Conservation (phyloP, 2,888 invertebrate species). For the Meganola albula region DNA sequence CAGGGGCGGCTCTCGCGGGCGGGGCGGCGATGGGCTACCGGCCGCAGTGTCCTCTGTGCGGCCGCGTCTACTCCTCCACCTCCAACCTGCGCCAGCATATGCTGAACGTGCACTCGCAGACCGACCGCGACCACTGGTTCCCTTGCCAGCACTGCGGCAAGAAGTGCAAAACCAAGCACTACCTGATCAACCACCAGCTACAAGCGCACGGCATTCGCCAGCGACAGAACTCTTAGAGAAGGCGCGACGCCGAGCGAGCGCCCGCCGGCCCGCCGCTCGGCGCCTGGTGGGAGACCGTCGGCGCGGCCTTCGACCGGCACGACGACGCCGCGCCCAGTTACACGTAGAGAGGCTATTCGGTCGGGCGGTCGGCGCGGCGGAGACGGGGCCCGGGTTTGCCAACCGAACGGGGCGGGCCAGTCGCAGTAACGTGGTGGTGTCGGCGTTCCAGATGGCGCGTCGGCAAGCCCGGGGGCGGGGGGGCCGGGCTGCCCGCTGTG, state of each 20-base stretch:
- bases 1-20: constrained; percentile 80
- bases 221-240: constrained; percentile 78
- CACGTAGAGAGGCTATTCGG: constrained; percentile 58
- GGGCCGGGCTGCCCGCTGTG: constrained; percentile 84
- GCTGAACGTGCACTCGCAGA: constrained; percentile 85
- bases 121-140: constrained; percentile 83
- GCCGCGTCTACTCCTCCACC: constrained; percentile 83
- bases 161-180: constrained; percentile 86
- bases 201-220: constrained; percentile 86
- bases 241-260: constrained; percentile 53
- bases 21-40: constrained; percentile 75
- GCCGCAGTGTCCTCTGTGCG: constrained; percentile 84
- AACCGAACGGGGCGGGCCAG: constrained; percentile 32
- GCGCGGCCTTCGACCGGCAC: constrained; percentile 20
- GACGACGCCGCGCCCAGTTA: constrained; percentile 32
- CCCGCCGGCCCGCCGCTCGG: constrained; percentile 40
- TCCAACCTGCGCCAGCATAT: constrained; percentile 87
- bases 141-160: constrained; percentile 85
- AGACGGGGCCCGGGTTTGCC: constrained; percentile 52
- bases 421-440: constrained; percentile 57
- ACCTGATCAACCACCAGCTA: constrained; percentile 85
- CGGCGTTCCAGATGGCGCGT: constrained; percentile 80
- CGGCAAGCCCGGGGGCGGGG: constrained; percentile 32
- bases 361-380: constrained; percentile 29
- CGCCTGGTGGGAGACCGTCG: constrained; percentile 22